Conservation (phyloP, 1,140 invertebrate species). For the Cherax quadricarinatus region DNA sequence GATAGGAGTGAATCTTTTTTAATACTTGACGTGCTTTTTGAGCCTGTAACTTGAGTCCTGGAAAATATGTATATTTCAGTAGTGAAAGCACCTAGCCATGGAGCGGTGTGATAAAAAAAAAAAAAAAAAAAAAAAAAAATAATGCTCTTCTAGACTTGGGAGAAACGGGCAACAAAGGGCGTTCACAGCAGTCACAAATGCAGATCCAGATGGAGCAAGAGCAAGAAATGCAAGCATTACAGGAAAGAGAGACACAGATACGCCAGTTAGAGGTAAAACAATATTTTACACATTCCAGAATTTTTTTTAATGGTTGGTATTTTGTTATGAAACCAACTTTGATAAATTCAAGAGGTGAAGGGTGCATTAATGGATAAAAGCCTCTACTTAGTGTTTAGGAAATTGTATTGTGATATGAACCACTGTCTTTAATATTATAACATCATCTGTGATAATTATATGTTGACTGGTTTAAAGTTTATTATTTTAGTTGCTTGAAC, state of each 20-base stretch:
- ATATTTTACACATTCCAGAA: not conserved
- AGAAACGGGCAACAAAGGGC: slow-evolving; percentile 41
- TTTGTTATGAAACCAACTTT: no score
- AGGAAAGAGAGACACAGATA: slow-evolving; percentile 94
- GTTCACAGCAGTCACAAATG: slow-evolving; percentile 70
- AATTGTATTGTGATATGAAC: no score
- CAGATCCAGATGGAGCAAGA: slow-evolving; percentile 91
- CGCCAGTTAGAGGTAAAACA: slow-evolving; percentile 88
- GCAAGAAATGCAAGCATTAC: slow-evolving; percentile 88
- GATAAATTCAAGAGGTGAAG: no score
- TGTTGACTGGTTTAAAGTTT: not conserved
- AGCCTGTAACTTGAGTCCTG: no score
- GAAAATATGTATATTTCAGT: slow-evolving; percentile 9
- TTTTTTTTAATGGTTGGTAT: not conserved
- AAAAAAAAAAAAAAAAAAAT: no score
- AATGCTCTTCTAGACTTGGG: slow-evolving; percentile 73
- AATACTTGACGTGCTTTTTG: no score
- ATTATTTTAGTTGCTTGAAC: slow-evolving; percentile 60
- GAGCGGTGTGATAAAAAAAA: no score
- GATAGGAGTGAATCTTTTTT: no score
- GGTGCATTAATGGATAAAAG: no score
- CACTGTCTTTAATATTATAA: no score
- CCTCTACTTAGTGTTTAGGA: no score
- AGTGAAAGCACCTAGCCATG: slow-evolving; percentile 23
- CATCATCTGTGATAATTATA: no score